These are phyloP conservation scores for Coremacera marginata DNA, from an alignment of 2,888 invertebrate genomes.

Conservation along the genomic window DNA sequence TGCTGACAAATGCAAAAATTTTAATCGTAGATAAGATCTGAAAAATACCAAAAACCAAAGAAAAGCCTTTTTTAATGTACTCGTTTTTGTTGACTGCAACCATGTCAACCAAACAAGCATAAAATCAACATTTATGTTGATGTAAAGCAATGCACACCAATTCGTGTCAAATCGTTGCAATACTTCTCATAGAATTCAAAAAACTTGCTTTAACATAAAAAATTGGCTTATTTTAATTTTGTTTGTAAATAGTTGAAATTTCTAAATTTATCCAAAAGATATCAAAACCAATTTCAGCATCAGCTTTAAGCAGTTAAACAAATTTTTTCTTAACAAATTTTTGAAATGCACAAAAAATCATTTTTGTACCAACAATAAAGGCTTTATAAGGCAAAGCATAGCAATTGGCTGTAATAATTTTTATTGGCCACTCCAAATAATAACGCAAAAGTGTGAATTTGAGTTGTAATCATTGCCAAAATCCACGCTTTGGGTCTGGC, in stretches of 20 bases:
- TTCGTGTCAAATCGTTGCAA: too few relatives aligned
- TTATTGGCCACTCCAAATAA: background rate
- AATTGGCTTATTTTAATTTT: background rate
- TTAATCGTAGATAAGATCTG: background rate
- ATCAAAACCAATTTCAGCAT: conserved; percentile 14
- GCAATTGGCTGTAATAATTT: background rate
- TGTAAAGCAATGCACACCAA: too few relatives aligned
- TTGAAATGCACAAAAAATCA: conserved; percentile 2
- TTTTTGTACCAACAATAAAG: background rate
- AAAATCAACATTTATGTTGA: too few relatives aligned
- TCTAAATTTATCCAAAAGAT: background rate
- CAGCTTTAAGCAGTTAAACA: background rate
- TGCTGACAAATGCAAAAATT: background rate
- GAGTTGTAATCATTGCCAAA: conserved; percentile 16
- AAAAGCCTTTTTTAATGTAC: too few relatives aligned
- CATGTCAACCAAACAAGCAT: too few relatives aligned
- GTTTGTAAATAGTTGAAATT: background rate
- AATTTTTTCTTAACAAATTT: background rate
- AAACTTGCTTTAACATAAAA: background rate
- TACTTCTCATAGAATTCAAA: background rate
- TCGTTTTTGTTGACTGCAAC: too few relatives aligned
- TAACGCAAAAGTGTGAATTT: conserved; percentile 17
- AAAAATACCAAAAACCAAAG: background rate
- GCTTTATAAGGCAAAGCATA: background rate
- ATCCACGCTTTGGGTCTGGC: conserved; percentile 6